Conservation (phyloP, 2,113 vertebrate species). For the Sarotherodon lohbergeri region DNA sequence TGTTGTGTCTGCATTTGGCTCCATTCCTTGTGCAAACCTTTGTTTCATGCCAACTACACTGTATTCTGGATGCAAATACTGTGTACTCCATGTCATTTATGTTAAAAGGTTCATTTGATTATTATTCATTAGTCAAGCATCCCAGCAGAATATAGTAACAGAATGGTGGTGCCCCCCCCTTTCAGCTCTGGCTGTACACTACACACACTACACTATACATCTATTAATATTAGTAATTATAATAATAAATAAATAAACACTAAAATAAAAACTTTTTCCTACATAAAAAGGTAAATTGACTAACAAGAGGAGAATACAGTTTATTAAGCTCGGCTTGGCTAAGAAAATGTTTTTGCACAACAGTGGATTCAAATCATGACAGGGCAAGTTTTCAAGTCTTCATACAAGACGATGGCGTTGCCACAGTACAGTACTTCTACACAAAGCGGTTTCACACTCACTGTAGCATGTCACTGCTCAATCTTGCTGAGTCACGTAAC, state of each 20-base stretch:
- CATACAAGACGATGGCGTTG: not conserved
- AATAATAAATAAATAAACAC: not conserved
- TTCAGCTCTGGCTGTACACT: not conserved
- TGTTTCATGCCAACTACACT: not conserved
- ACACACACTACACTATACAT: not conserved
- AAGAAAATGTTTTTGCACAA: not conserved
- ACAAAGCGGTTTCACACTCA: too few relatives aligned
- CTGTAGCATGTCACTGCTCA: not conserved
- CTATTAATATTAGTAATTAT: not conserved
- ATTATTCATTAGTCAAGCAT: not conserved
- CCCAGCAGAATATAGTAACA: not conserved
- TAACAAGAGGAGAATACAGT: not conserved
- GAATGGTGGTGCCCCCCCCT: rapidly evolving
- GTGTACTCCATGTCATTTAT: not conserved
- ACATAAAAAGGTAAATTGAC: not conserved
- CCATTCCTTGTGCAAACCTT: not conserved
- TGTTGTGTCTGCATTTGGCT: not conserved
- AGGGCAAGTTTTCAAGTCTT: not conserved
- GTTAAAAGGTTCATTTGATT: not conserved
- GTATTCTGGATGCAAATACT: not conserved
- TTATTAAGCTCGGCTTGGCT: not conserved
- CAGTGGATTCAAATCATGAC: not conserved
- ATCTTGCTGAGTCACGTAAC: not conserved
- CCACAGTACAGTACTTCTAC: not conserved
- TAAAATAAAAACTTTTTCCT: not conserved